phyloP scores from a whole-genome alignment of 23 tunicate species.

The Diplosoma virens region DNA sequence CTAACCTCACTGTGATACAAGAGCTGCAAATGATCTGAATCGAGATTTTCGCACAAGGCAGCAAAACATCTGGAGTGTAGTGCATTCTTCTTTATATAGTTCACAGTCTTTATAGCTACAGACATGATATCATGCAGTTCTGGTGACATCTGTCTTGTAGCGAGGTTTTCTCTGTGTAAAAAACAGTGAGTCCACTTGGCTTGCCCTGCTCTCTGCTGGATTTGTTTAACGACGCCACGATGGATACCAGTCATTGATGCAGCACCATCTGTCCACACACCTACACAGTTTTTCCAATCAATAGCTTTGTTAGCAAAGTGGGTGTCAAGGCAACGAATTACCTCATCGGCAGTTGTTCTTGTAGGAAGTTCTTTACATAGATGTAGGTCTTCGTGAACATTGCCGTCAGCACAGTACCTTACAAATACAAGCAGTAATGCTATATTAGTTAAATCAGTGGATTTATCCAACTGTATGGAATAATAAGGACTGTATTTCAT shows the following conservation, averaged over 20 bases:
- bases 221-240: no score
- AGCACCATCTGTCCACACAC: constrained; percentile 54
- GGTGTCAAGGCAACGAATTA: constrained; percentile 38
- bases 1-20: constrained; percentile 50
- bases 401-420: constrained; percentile 33
- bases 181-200: constrained; percentile 52
- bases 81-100: constrained; percentile 61
- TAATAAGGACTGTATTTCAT: constrained; percentile 2
- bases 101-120: constrained; percentile 52
- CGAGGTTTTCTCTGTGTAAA: no score
- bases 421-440: constrained; percentile 27
- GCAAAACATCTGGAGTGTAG: constrained; percentile 50
- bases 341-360: constrained; percentile 43
- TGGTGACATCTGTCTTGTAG: constrained; percentile 71
- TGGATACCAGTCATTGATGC: constrained; percentile 51
- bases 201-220: constrained; percentile 16
- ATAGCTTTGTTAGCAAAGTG: constrained; percentile 24
- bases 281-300: constrained; percentile 38
- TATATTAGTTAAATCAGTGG: constrained; percentile 25
- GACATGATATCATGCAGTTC: constrained; percentile 44
- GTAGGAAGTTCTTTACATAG: constrained; percentile 40
- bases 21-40: constrained; percentile 50
- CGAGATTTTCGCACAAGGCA: constrained; percentile 43
- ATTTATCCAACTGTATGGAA: constrained; percentile 46
- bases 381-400: constrained; percentile 20